phyloP scores from a whole-genome alignment of 1,140 invertebrate species.

The Sycobia sp. region DNA sequence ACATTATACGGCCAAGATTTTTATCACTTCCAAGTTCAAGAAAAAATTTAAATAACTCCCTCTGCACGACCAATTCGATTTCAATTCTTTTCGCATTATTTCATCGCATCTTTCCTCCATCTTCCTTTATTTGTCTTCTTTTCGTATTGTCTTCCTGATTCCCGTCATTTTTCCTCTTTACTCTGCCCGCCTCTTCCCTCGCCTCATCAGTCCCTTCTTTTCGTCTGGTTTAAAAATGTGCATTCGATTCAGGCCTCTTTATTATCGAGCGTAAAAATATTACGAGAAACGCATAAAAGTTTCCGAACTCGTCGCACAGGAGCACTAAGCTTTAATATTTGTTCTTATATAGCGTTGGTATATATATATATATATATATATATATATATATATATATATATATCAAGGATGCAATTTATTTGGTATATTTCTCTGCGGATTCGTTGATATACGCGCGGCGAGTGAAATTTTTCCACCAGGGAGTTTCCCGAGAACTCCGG shows the following conservation, averaged over 20 bases:
- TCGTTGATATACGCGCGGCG: not conserved
- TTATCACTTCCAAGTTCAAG: no score
- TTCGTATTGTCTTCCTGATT: not conserved
- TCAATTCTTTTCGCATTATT: conserved; percentile 5
- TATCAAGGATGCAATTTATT: not conserved
- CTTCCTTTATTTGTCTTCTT: not conserved
- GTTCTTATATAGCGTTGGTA: no score
- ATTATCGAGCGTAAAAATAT: not conserved
- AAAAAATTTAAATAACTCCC: no score
- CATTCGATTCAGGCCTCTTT: not conserved
- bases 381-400: no score
- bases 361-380: no score
- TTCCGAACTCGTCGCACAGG: not conserved
- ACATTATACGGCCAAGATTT: no score
- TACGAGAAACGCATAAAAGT: not conserved
- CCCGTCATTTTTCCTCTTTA: not conserved
- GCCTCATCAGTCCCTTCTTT: no score
- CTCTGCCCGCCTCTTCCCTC: not conserved
- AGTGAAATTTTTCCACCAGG: not conserved
- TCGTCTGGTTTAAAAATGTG: not conserved
- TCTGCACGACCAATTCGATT: no score
- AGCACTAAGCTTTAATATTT: not conserved
- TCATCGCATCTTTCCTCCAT: not conserved
- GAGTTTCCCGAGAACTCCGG: not conserved
- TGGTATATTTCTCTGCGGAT: not conserved